phyloP scores from a whole-genome alignment of 1,140 invertebrate species.

The Aphaenogaster ashmeadi region DNA sequence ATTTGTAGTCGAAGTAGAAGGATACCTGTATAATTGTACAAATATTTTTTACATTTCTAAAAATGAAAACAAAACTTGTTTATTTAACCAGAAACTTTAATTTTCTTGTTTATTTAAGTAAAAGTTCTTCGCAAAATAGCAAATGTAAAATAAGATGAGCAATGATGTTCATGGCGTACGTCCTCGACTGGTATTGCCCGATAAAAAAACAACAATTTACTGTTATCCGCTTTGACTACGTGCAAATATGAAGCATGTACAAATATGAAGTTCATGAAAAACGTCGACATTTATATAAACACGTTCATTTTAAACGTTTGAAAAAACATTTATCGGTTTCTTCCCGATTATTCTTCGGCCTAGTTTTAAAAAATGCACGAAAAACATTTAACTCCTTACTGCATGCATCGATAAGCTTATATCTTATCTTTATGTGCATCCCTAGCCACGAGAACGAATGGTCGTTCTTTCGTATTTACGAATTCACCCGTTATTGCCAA shows the following conservation, averaged over 20 bases:
- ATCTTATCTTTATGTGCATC: neutral
- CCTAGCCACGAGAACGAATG: neutral
- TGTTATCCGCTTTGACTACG: no score
- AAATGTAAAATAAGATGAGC: neutral
- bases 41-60: neutral
- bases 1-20: no score
- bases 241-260: no score
- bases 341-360: neutral
- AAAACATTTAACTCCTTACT: neutral
- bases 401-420: neutral
- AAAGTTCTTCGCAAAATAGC: neutral
- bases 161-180: no score
- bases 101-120: neutral
- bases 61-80: neutral
- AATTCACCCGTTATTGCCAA: neutral
- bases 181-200: no score
- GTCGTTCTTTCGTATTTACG: neutral
- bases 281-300: no score
- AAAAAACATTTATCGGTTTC: no score
- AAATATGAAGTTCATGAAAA: no score
- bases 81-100: neutral
- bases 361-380: neutral
- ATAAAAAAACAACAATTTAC: no score
- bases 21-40: neutral
- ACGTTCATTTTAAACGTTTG: no score